These are phyloP conservation scores for Carcina quercana DNA, from an alignment of 2,888 invertebrate species.

Conservation along the genomic window DNA sequence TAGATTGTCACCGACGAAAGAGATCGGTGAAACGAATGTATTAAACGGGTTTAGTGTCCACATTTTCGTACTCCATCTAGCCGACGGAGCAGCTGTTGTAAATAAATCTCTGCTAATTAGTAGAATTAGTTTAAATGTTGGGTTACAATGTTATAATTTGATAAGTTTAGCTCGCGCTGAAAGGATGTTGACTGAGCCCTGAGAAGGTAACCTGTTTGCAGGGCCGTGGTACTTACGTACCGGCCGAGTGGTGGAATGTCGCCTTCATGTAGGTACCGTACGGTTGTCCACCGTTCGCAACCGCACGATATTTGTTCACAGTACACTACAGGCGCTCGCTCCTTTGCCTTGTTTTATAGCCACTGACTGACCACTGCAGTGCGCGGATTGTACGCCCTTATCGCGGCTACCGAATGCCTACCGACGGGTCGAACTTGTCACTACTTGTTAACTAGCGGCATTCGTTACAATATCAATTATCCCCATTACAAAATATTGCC, in stretches of 20 bases:
- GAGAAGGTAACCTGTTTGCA: constrained; percentile 58
- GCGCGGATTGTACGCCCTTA: constrained; percentile 49
- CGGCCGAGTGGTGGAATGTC: constrained; percentile 63
- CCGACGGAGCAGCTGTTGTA: constrained; percentile 47
- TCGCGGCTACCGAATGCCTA: constrained; percentile 43
- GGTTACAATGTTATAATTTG: constrained; percentile 50
- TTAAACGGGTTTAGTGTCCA: constrained; percentile 56
- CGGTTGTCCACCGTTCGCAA: constrained; percentile 47
- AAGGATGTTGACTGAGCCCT: constrained; percentile 45
- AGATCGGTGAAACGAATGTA: constrained; percentile 59
- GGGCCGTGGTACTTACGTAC: constrained; percentile 58
- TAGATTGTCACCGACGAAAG: constrained; percentile 57
- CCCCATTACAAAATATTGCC: no score
- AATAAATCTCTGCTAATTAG: constrained; percentile 39
- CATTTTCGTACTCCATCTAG: constrained; percentile 31
- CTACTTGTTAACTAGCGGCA: constrained; percentile 14
- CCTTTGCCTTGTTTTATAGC: constrained; percentile 53
- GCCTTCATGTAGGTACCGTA: constrained; percentile 60
- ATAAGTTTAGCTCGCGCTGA: constrained; percentile 44
- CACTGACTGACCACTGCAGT: constrained; percentile 50
- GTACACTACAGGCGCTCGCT: constrained; percentile 42
- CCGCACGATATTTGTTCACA: constrained; percentile 62
- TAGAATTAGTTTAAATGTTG: constrained; percentile 31
- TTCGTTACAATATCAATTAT: no score
- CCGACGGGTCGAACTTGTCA: constrained; percentile 23